Evolutionary conservation across 2,888 invertebrate genomes (phyloP).

Genomic region (Aricia artaxerxes): DNA sequence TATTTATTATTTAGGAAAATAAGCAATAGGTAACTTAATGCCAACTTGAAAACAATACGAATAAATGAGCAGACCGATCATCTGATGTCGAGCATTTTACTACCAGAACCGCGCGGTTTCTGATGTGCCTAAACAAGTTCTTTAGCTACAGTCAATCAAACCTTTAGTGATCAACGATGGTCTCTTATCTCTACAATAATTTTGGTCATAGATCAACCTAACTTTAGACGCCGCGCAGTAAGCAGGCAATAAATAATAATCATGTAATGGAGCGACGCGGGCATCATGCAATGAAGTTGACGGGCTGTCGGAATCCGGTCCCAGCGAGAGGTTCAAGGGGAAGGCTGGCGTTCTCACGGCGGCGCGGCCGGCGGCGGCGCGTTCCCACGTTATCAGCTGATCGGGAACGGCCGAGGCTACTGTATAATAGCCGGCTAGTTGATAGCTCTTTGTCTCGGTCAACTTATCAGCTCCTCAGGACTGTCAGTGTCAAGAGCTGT

Average conservation of each 20-base stretch:
- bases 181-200: no score
- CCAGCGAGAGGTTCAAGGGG: neutral
- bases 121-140: neutral
- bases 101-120: neutral
- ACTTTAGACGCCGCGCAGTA: neutral
- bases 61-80: no score
- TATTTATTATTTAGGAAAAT: no score
- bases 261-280: neutral
- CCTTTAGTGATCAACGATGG: no score
- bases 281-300: neutral
- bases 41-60: no score
- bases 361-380: neutral
- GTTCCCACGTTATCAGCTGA: slow-evolving; percentile 17
- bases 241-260: neutral
- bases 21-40: no score
- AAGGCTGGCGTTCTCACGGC: neutral
- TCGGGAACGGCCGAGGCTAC: slow-evolving; percentile 6
- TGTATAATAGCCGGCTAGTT: neutral
- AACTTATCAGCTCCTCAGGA: neutral
- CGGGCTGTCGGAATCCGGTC: slow-evolving; percentile 11
- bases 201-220: no score
- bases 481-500: neutral
- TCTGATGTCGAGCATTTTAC: neutral
- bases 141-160: no score
- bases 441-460: neutral